A percentile compares a stretch with the other conserved stretches of the same genome.
Conservation (phyloP, 2,113 vertebrate genomes). For the Bungarus multicinctus region DNA sequence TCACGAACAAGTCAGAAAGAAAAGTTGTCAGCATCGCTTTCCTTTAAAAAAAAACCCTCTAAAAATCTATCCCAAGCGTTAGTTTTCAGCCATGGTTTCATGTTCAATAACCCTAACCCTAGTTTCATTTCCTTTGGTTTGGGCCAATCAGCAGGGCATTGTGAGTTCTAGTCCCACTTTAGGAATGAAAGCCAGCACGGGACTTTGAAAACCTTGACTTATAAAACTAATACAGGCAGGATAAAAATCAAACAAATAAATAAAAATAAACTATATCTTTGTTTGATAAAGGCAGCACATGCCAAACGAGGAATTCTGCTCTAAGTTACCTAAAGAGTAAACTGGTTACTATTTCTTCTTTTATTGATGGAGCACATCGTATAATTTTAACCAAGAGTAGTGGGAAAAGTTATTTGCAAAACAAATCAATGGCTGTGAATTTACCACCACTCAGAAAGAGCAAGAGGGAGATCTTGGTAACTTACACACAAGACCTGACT, state of each 20-base stretch:
- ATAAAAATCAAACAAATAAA: background rate
- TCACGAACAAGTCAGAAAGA: too few relatives aligned
- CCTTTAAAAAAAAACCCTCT: too few relatives aligned
- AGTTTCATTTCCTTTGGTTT: too few relatives aligned
- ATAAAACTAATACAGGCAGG: background rate
- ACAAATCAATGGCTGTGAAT: background rate
- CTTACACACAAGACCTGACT: slow-evolving; percentile 39
- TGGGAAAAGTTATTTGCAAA: slow-evolving; percentile 39
- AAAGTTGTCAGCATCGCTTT: too few relatives aligned
- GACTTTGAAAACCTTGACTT: background rate
- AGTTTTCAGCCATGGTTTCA: too few relatives aligned
- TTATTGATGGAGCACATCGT: slow-evolving; percentile 14
- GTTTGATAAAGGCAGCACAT: background rate
- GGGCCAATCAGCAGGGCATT: background rate
- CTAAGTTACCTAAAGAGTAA: background rate
- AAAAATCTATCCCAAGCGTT: too few relatives aligned
- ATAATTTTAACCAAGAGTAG: slow-evolving; percentile 47
- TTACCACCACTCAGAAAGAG: background rate
- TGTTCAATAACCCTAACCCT: too few relatives aligned
- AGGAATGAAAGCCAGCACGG: background rate
- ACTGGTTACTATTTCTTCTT: background rate
- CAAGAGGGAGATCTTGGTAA: background rate
- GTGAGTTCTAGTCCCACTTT: background rate
- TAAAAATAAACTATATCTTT: background rate
- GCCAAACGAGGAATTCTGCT: background rate